Evolutionary conservation across 1,140 invertebrate species (phyloP).

Genomic region (Amyelois transitella): DNA sequence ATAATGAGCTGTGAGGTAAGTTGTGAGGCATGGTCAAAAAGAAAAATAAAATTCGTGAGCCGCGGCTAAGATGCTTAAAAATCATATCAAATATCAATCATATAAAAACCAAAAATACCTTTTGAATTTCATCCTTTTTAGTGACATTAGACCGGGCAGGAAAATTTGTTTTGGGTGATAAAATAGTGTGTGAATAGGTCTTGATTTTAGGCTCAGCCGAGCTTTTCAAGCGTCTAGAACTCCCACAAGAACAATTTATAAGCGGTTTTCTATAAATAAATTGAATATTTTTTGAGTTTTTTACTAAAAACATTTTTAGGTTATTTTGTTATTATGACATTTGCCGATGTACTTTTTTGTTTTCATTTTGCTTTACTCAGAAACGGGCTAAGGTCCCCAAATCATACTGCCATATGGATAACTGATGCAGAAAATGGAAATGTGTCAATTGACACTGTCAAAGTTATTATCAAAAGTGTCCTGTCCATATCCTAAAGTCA

Average conservation of each 20-base stretch:
- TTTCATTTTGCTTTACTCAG: too few relatives aligned
- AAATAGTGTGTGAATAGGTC: conserved; percentile 73
- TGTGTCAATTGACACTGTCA: neutral
- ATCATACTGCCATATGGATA: too few relatives aligned
- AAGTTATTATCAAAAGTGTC: too few relatives aligned
- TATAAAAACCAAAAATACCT: conserved; percentile 25
- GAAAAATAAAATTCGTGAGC: neutral
- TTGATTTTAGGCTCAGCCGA: conserved; percentile 52
- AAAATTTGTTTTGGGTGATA: conserved; percentile 75
- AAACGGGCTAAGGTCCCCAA: too few relatives aligned
- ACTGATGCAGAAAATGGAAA: too few relatives aligned
- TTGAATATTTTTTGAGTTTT: conserved; percentile 26
- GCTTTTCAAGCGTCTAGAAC: conserved; percentile 40
- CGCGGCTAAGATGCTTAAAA: neutral
- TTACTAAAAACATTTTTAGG: conserved; percentile 38
- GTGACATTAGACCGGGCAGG: conserved; percentile 58
- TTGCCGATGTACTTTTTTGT: conserved; percentile 11
- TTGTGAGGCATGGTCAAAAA: neutral
- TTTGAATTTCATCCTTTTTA: conserved; percentile 67
- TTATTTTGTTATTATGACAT: conserved; percentile 24
- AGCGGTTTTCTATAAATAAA: conserved; percentile 32
- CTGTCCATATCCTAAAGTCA: neutral
- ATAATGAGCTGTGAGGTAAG: neutral
- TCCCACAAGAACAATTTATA: conserved; percentile 33
- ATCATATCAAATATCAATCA: neutral